Base-by-base conservation (phyloP, 2,797 vertebrate genomes). In the Poeciliopsis infans region DNA sequence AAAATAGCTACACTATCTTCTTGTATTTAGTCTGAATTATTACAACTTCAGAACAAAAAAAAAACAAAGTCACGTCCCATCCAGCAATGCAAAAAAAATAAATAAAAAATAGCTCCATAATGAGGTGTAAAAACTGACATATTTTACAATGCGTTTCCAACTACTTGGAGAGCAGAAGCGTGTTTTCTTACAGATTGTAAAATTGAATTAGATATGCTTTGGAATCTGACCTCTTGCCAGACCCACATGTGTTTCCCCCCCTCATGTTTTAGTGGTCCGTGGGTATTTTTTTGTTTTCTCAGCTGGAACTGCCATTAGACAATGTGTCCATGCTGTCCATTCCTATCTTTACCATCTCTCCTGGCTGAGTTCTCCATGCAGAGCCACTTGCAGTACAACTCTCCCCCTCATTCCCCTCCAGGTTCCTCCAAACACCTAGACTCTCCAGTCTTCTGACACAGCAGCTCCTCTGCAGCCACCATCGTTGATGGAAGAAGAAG, bases 201-300 rank as follows among this genome's bases (percentile, higher is more conserved):
- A 96, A 96, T 96, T 96, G 92, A 96, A 96, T 96, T 96, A 95
- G 95, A 94, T 93, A 93, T 90, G 94, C 92, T 94, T 90, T 93
- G 95, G 95, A 96, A 96, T 94, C 94, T 95, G 94, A 96, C 95
- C 96, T 95, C 92, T 91, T 80, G 86, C 90, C 88, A 94, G 93
- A 94, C 89, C 93, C 85, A 82, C 92, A 92, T 92, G 95, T 94
- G 95, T 95, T 95, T 91, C 90, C 92, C 93, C 94, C 94, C 87
- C 57, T 93, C 93, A 93, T 91, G 91, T 96, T 95, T 94, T 94
- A 93, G 93, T 95, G 93, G 93, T 95, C 92, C 93, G 87, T 82
- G 87, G 86, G 92, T 95, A 91, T 95, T 96, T 96, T 96, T 95
- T 92, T 96, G 95, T 96, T 96, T 96, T 95, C 91, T 95, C 96